These are phyloP conservation scores for Callinectes sapidus DNA, from an alignment of 2,888 invertebrate species.

Conservation along the genomic window DNA sequence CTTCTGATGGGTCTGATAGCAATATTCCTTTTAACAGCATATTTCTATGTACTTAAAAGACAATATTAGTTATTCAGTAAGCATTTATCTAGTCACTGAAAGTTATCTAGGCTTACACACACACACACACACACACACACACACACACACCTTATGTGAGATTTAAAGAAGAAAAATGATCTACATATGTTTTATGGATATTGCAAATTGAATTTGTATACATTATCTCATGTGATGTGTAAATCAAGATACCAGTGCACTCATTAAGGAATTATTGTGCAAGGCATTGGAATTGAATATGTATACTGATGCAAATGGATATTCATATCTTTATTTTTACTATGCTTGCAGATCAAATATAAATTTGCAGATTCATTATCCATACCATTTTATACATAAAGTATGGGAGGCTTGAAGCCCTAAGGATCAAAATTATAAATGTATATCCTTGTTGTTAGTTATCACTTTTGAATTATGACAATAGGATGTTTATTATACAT, in stretches of 20 bases:
- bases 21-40: background rate
- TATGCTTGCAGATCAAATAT: background rate
- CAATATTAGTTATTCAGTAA: slow-evolving; percentile 23
- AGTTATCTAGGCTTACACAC: slow-evolving; percentile 6
- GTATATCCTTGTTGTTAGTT: background rate
- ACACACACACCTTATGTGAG: background rate
- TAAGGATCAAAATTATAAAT: background rate
- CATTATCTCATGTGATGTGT: background rate
- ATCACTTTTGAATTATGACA: background rate
- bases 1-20: background rate
- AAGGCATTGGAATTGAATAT: background rate
- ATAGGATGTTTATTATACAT: too few relatives aligned
- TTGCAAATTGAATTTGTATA: background rate
- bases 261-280: background rate
- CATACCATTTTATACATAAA: background rate
- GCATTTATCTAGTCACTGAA: slow-evolving; percentile 13
- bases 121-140: slow-evolving; percentile 24
- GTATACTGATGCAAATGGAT: background rate
- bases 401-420: background rate
- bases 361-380: background rate
- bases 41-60: background rate
- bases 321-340: background rate
- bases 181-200: background rate
- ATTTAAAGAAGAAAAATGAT: background rate
- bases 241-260: background rate